Conservation (phyloP, 2,888 invertebrate species). For the Shargacucullia verbasci region DNA sequence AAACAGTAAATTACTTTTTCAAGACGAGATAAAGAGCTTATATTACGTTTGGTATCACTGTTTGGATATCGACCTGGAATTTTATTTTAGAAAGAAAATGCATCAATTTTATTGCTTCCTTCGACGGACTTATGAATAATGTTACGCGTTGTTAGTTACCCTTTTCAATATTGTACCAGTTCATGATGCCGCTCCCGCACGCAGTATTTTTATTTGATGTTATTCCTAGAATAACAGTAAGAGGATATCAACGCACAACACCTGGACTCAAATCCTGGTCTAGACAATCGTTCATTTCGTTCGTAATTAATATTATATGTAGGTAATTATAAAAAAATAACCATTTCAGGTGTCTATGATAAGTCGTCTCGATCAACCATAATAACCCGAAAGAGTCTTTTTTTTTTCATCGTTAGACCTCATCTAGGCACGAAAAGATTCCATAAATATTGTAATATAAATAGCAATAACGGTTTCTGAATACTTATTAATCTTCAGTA, state of each 20-base stretch:
- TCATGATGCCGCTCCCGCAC: neutral
- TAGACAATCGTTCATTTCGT: neutral
- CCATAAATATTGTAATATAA: no score
- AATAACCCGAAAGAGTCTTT: no score
- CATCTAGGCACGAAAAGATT: no score
- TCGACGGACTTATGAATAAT: neutral
- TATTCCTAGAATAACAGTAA: neutral
- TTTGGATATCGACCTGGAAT: neutral
- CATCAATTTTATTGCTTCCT: neutral
- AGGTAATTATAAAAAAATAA: no score
- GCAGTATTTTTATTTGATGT: no score
- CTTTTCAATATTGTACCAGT: neutral
- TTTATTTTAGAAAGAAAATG: neutral
- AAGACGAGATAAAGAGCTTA: constrained; percentile 12
- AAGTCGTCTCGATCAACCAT: neutral
- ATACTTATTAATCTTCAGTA: no score
- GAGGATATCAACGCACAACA: neutral
- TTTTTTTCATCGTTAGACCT: no score
- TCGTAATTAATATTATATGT: no score
- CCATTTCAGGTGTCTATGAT: neutral
- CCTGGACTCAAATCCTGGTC: neutral
- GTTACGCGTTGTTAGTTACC: neutral
- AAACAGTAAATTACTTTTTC: constrained; percentile 38
- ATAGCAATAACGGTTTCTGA: no score
- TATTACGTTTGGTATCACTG: constrained; percentile 14